phyloP scores from a whole-genome alignment of 2,888 invertebrate genomes.

The Acronicta leporina region DNA sequence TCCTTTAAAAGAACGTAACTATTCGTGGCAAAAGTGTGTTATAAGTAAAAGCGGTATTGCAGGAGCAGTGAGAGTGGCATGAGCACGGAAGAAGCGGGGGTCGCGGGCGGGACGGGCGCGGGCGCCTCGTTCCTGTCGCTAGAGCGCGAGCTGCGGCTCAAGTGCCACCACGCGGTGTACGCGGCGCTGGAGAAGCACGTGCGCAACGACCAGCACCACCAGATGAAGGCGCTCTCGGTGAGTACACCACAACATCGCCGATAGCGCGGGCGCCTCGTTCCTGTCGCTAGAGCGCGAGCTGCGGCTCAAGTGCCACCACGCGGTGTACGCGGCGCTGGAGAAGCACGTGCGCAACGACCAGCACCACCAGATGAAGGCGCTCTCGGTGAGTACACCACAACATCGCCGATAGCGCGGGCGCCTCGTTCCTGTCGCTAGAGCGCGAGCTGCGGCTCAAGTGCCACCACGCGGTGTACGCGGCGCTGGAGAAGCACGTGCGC shows the following conservation, averaged over 20 bases:
- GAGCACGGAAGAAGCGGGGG: conserved; percentile 26
- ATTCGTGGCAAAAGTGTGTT: neutral
- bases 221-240: conserved; percentile 93
- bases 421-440: conserved; percentile 69
- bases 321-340: conserved; percentile 93
- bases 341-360: conserved; percentile 94
- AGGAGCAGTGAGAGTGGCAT: conserved; percentile 26
- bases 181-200: conserved; percentile 94
- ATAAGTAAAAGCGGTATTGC: no score
- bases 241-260: conserved; percentile 6
- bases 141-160: conserved; percentile 91
- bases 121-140: conserved; percentile 58
- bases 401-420: conserved; percentile 25
- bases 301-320: conserved; percentile 95
- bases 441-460: conserved; percentile 93
- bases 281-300: conserved; percentile 85
- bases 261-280: conserved; percentile 42
- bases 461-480: conserved; percentile 93
- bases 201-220: conserved; percentile 93
- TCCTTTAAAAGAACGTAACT: no score
- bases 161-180: conserved; percentile 95
- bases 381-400: conserved; percentile 82
- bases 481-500: conserved; percentile 94
- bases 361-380: conserved; percentile 93
- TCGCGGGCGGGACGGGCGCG: conserved; percentile 36